Base-by-base conservation (phyloP, 2,797 vertebrate species). In the Neosilurus mollespiculum region DNA sequence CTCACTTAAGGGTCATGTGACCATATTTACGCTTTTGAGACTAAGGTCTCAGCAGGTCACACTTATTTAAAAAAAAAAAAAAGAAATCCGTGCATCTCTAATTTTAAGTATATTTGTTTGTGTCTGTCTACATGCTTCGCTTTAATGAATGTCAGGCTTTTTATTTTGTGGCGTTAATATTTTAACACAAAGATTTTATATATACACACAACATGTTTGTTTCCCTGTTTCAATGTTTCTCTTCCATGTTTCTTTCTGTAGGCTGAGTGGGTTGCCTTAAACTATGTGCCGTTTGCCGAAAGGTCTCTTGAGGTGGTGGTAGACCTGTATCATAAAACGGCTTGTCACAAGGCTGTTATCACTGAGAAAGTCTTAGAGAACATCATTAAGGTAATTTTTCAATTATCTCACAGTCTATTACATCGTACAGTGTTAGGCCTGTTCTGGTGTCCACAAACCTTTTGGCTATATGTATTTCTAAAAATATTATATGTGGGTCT, bases 211-310 rank as follows among this genome's bases (percentile, higher is more conserved):
- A 43, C 12, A 9, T 71, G 3, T 53, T 34, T n/a, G 34, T 62
- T 22, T 34, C 4, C 18, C 20, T 15, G 6, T 16, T 18, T 8
- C 58, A 9, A 61, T 58, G n/a, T 12, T 66, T 71, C 12, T 30
- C 59, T 66, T 51, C 76, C 3, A 43, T 43, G 37, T 80, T n/a
- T 83, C 14, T 86, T 20, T 90, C 82, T 30, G 7, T 91, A 99
- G 98, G 98, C 98, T 0, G 98, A 99, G 90, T 99, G 98, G 98
- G 97, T 99, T 89, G 98, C 98, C 89, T 93, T 99, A 96, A 99
- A 99, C 95, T 99, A 99, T 0, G 98, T 99, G 88, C 98, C 98
- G 20, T 99, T 99, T 93, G 98, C 98, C 76, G 98, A 99, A 92
- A 96, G 96, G 77, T 99, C 98, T 64, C 78, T 99, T 90, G 98